Conservation (phyloP, 2,113 vertebrate species). For the Siphamia tubifer region DNA sequence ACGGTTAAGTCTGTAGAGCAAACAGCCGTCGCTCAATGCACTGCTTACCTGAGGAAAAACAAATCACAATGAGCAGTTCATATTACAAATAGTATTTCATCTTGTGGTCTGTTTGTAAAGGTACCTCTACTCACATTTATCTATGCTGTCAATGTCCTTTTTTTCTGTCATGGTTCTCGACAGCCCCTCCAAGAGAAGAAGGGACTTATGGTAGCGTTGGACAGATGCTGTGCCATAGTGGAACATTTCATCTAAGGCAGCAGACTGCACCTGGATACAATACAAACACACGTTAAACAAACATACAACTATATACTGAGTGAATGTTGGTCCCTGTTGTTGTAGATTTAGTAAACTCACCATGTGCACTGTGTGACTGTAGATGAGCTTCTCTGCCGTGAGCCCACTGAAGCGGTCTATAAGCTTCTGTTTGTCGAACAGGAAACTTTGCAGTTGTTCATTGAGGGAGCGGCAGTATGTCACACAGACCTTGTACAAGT, state of each 20-base stretch:
- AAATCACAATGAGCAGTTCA: neutral
- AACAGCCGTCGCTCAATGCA: slow-evolving; percentile 92
- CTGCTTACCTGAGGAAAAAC: slow-evolving; percentile 84
- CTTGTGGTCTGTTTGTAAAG: neutral
- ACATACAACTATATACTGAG: neutral
- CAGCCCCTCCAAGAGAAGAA: slow-evolving; percentile 92
- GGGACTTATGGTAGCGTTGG: slow-evolving; percentile 91
- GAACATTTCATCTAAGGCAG: slow-evolving; percentile 96
- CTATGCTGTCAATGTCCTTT: slow-evolving; percentile 86
- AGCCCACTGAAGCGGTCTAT: slow-evolving; percentile 92
- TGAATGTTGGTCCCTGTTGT: neutral
- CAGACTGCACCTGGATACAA: slow-evolving; percentile 85
- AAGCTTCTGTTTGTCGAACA: slow-evolving; percentile 93
- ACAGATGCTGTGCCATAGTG: slow-evolving; percentile 84
- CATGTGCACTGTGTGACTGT: slow-evolving; percentile 91
- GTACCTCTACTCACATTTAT: slow-evolving; percentile 81
- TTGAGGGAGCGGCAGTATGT: slow-evolving; percentile 89
- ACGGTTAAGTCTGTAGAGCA: slow-evolving; percentile 82
- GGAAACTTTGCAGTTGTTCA: slow-evolving; percentile 88
- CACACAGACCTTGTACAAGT: slow-evolving; percentile 92
- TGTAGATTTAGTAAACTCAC: slow-evolving; percentile 71
- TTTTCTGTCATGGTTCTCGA: slow-evolving; percentile 85
- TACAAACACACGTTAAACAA: neutral
- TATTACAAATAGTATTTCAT: neutral
- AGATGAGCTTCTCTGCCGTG: slow-evolving; percentile 93